Conservation (phyloP, 2,888 invertebrate genomes). For the Troides aeacus region DNA sequence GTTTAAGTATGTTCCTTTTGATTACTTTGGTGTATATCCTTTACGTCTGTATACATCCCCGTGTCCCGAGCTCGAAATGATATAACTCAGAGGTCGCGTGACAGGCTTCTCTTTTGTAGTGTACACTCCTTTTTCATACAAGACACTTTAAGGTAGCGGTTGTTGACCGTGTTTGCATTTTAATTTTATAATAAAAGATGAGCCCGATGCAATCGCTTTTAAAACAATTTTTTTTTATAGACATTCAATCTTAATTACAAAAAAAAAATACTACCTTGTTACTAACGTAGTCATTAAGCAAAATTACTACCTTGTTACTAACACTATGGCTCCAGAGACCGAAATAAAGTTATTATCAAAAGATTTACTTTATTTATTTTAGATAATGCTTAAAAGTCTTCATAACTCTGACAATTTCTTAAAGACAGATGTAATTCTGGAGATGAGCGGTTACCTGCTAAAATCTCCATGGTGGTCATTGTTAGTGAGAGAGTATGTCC, state of each 20-base stretch:
- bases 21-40: neutral
- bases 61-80: conserved; percentile 26
- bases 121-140: conserved; percentile 30
- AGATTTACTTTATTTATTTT: neutral
- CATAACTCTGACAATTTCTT: too few relatives aligned
- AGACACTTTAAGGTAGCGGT: conserved; percentile 31
- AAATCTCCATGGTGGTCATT: too few relatives aligned
- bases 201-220: conserved; percentile 13
- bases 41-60: conserved; percentile 1
- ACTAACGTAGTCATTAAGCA: too few relatives aligned
- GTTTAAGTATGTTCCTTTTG: too few relatives aligned
- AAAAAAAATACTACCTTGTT: too few relatives aligned
- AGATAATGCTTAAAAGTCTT: too few relatives aligned
- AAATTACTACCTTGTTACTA: too few relatives aligned
- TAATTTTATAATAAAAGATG: conserved; percentile 21
- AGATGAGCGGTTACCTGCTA: too few relatives aligned
- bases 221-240: conserved; percentile 7
- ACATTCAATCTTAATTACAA: neutral
- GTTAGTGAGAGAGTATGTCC: too few relatives aligned
- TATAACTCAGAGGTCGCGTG: conserved; percentile 30
- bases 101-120: conserved; percentile 30
- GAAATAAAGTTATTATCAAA: too few relatives aligned
- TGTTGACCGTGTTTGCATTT: conserved; percentile 29
- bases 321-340: too few relatives aligned
- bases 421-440: too few relatives aligned